These are phyloP conservation scores for Pteronura brasiliensis DNA, from an alignment of 2,113 vertebrate species.

Conservation along the genomic window DNA sequence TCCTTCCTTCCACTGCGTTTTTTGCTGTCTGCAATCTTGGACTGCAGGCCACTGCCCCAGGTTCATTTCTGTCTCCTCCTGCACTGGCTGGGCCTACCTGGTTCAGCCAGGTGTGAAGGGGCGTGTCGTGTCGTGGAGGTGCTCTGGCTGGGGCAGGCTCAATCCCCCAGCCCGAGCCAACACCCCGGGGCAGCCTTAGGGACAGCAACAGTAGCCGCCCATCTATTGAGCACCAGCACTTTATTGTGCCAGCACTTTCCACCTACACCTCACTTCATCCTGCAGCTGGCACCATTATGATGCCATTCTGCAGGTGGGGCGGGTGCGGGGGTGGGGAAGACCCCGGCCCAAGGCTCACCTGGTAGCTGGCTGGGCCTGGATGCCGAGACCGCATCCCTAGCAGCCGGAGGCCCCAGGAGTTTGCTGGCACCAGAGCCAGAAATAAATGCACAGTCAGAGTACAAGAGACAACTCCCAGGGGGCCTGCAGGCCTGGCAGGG, in stretches of 20 bases:
- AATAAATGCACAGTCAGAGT: constrained; percentile 24
- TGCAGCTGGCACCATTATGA: not conserved
- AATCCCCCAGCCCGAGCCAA: not conserved
- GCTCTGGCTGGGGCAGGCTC: not conserved
- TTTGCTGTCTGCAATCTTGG: not conserved
- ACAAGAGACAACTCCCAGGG: not conserved
- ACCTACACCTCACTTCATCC: not conserved
- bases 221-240: not conserved
- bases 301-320: not conserved
- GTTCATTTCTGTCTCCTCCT: not conserved
- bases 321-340: not conserved
- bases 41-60: not conserved
- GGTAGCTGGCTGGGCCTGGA: not conserved
- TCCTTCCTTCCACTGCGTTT: not conserved
- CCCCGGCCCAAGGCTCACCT: not conserved
- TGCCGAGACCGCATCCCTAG: not conserved
- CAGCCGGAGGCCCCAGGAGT: not conserved
- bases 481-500: not conserved
- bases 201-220: not conserved
- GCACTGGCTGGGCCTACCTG: not conserved
- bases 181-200: not conserved
- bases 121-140: not conserved
- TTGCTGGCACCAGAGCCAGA: not conserved
- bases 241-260: not conserved
- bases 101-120: not conserved